Base-by-base conservation (phyloP, 2,797 vertebrate genomes). In the Eospalax fontanierii region DNA sequence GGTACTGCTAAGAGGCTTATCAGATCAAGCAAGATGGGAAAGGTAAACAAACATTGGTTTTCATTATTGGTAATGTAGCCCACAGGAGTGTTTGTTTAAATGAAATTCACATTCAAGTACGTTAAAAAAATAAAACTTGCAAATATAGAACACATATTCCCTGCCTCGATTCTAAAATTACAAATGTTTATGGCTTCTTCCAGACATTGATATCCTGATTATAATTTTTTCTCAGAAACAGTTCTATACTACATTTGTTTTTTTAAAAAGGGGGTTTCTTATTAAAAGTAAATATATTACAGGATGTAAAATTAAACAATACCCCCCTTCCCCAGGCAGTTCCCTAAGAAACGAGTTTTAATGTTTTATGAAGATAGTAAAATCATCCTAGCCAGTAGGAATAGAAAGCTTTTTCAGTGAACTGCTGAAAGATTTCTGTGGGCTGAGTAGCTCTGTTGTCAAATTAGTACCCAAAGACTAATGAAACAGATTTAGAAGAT, bases 311-410 rank as follows among this genome's bases (percentile, higher is more conserved):
- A 63, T 73, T 63, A 76, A 93, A 78, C 79, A 63, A 43, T 76
- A 3, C 1, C 15, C 50, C 79, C 80, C 50, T 61, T 68, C 10
- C 33, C 33, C 40, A 8, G 4, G 1, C 19, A 88, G 78, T 40
- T 59, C 38, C 30, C 63, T 5, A 4, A 73, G 35, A 78, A 75
- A 35, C 82, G 40, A n/a, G 2, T 40, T 91, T 92, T 70, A 75
- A 46, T 61, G 65, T 50, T 78, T 92, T 82, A 46, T 84, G 73
- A 92, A 95, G 14, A 38, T 87, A 82, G 61, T 92, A 85, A 92
- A 82, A 35, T 57, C 43, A 86, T 65, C 43, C 22, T 50, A 46
- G 28, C 3, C 40, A 30, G 84, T 12, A 54, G 28, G 10, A 46
- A 7, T 24, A 61, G 33, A 28, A 19, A 70, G 63, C 21, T 33